A percentile compares a stretch with the other conserved stretches of the same genome.
Evolutionary conservation across 2,888 invertebrate genomes (phyloP).

Genomic region (Noctua fimbriata): DNA sequence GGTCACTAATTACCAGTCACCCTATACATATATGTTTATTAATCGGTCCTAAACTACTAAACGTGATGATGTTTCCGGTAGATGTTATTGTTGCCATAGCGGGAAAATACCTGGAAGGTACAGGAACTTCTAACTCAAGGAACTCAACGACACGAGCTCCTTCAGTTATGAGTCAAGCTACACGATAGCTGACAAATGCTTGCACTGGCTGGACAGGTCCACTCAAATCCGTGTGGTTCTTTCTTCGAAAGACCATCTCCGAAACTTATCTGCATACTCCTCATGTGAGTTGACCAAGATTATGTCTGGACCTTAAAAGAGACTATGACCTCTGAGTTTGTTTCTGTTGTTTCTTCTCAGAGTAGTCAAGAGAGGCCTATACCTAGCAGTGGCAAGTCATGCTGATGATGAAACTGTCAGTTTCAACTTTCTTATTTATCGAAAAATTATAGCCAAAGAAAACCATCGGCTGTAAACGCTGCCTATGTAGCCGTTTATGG

Average conservation of each 20-base stretch:
- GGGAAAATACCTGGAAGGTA: not conserved
- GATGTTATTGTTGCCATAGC: not conserved
- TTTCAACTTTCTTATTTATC: not conserved
- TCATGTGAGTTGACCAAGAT: too few relatives aligned
- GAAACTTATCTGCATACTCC: too few relatives aligned
- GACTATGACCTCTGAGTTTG: too few relatives aligned
- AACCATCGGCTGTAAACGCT: conserved; percentile 11
- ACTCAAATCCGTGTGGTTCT: too few relatives aligned
- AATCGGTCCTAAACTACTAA: not conserved
- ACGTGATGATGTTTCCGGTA: not conserved
- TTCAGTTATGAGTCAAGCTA: too few relatives aligned
- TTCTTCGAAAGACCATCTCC: too few relatives aligned
- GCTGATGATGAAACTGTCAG: not conserved
- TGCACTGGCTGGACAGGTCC: too few relatives aligned
- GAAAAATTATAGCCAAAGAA: not conserved
- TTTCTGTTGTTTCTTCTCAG: too few relatives aligned
- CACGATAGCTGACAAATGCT: too few relatives aligned
- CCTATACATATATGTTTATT: not conserved
- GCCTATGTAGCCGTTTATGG: conserved; percentile 35
- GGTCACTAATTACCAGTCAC: too few relatives aligned
- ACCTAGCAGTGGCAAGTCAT: not conserved
- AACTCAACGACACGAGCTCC: too few relatives aligned
- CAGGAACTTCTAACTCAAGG: not conserved
- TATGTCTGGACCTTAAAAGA: too few relatives aligned
- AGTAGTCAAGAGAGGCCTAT: not conserved